phyloP scores from a whole-genome alignment of 2,113 vertebrate species.

The Ia io region DNA sequence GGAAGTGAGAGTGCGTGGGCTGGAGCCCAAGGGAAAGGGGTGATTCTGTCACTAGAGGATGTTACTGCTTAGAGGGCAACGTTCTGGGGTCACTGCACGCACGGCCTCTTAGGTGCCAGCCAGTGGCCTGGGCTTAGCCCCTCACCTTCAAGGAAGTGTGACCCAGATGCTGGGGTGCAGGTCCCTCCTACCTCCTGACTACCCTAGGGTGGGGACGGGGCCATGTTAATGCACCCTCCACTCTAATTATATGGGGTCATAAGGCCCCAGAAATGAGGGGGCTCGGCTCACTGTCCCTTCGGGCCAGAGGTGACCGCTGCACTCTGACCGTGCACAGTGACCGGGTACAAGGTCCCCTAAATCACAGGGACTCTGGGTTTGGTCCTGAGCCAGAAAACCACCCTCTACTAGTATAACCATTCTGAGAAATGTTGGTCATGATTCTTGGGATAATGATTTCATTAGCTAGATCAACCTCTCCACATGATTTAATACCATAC shows the following conservation, averaged over 20 bases:
- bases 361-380: neutral
- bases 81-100: neutral
- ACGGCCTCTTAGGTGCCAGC: neutral
- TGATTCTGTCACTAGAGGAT: neutral
- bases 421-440: neutral
- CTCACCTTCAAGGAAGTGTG: neutral
- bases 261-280: neutral
- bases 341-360: neutral
- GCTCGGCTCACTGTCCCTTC: neutral
- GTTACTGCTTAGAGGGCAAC: neutral
- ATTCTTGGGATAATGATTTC: neutral
- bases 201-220: neutral
- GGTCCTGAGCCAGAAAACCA: neutral
- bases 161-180: neutral
- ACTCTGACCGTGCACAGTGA: neutral
- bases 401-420: neutral
- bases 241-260: neutral
- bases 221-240: neutral
- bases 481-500: neutral
- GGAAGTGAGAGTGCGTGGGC: neutral
- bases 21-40: neutral
- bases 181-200: neutral
- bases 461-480: neutral
- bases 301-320: neutral
- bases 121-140: neutral